Evolutionary conservation across 2,888 invertebrate genomes (phyloP).

Genomic region (Campaea margaritaria): DNA sequence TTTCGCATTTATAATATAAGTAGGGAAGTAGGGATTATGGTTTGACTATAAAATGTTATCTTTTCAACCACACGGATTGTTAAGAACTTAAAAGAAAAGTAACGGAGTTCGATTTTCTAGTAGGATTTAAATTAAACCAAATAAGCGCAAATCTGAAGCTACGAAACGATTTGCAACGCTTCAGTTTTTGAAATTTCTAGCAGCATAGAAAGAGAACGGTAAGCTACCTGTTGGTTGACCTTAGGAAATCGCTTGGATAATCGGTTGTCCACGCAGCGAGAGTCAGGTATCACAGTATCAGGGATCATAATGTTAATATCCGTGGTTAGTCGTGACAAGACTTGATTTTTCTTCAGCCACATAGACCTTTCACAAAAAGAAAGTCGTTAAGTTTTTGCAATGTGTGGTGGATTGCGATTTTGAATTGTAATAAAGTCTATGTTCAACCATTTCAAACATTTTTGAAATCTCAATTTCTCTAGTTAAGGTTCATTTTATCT

Average conservation of each 20-base stretch:
- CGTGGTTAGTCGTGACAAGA: constrained; percentile 72
- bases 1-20: too few species aligned
- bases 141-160: constrained; percentile 2
- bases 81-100: too few species aligned
- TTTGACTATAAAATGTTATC: too few species aligned
- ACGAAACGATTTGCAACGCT: constrained; percentile 53
- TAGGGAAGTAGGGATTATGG: too few species aligned
- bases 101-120: too few species aligned
- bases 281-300: constrained; percentile 54
- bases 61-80: too few species aligned
- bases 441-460: too few species aligned
- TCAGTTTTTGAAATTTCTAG: constrained; percentile 56
- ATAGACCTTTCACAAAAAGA: constrained; percentile 46
- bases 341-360: constrained; percentile 25
- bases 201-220: constrained; percentile 60
- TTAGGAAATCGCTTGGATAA: constrained; percentile 75
- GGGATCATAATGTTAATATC: constrained; percentile 78
- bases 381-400: constrained; percentile 41
- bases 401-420: not conserved
- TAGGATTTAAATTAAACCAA: not conserved
- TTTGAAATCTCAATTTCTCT: too few species aligned
- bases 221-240: constrained; percentile 72
- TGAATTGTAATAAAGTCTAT: constrained; percentile 1
- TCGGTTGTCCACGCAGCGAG: constrained; percentile 72
- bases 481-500: too few species aligned